Evolutionary conservation across 1,140 invertebrate genomes (phyloP).

Genomic region (Hyles euphorbiae): DNA sequence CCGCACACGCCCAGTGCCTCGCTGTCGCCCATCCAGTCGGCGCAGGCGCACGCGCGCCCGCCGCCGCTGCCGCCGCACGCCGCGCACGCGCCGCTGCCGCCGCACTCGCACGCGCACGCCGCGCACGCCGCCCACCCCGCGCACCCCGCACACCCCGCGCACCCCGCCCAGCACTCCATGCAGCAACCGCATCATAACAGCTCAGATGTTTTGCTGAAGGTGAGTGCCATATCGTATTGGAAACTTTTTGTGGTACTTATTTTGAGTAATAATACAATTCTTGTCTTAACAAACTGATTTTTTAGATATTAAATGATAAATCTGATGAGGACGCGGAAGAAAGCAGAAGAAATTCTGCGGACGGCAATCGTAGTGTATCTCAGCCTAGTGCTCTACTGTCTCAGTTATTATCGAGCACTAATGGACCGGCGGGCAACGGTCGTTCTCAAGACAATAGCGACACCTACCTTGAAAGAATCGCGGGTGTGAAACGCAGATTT

Average conservation of each 20-base stretch:
- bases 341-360: constrained; percentile 46
- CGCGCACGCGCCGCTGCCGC: constrained; percentile 23
- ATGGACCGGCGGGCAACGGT: constrained; percentile 47
- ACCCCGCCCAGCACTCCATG: constrained; percentile 22
- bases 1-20: constrained; percentile 73
- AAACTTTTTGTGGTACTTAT: no score
- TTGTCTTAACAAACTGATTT: constrained; percentile 3
- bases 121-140: constrained; percentile 36
- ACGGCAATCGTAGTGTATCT: constrained; percentile 73
- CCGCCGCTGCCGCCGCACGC: constrained; percentile 32
- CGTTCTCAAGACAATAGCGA: constrained; percentile 61
- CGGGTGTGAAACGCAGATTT: constrained; percentile 78
- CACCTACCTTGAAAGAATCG: constrained; percentile 72
- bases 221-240: constrained; percentile 18
- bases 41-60: constrained; percentile 50
- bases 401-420: constrained; percentile 84
- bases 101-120: constrained; percentile 26
- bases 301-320: constrained; percentile 89
- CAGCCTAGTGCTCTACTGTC: constrained; percentile 86
- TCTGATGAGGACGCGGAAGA: constrained; percentile 86
- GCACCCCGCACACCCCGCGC: constrained; percentile 28
- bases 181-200: constrained; percentile 46
- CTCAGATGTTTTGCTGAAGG: constrained; percentile 49
- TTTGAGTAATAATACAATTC: neutral
- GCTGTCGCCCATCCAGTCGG: constrained; percentile 66